These are phyloP conservation scores for Venturia canescens DNA, from an alignment of 1,140 invertebrate species.

Conservation along the genomic window DNA sequence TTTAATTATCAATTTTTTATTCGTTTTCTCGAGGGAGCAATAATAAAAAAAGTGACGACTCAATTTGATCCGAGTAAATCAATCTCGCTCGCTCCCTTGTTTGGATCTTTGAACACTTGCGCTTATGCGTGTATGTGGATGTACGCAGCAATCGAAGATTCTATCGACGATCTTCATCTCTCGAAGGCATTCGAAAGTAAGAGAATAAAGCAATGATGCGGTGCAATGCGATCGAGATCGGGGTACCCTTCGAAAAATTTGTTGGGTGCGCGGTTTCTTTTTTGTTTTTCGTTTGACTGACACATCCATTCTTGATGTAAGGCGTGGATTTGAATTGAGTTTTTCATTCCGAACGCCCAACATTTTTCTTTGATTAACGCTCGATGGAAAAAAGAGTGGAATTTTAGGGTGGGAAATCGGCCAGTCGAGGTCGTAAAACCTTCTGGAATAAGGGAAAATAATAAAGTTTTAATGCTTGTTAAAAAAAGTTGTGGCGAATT, in stretches of 20 bases:
- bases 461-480: too few relatives aligned
- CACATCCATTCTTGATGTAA: too few relatives aligned
- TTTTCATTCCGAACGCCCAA: too few relatives aligned
- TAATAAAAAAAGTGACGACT: constrained; percentile 34
- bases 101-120: background rate
- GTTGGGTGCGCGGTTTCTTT: background rate
- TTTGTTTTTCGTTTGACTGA: background rate
- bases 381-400: too few relatives aligned
- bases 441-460: too few relatives aligned
- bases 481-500: too few relatives aligned
- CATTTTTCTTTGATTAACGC: too few relatives aligned
- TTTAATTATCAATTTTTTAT: constrained; percentile 40
- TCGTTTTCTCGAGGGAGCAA: background rate
- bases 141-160: background rate
- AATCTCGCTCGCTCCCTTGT: background rate
- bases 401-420: too few relatives aligned
- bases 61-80: constrained; percentile 28
- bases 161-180: background rate
- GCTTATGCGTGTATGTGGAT: background rate
- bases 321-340: too few relatives aligned
- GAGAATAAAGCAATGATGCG: background rate
- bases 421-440: too few relatives aligned
- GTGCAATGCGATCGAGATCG: background rate
- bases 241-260: background rate
- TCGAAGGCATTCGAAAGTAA: background rate